Base-by-base conservation (phyloP, 2,888 invertebrate species). In the Drosophila crucigera region DNA sequence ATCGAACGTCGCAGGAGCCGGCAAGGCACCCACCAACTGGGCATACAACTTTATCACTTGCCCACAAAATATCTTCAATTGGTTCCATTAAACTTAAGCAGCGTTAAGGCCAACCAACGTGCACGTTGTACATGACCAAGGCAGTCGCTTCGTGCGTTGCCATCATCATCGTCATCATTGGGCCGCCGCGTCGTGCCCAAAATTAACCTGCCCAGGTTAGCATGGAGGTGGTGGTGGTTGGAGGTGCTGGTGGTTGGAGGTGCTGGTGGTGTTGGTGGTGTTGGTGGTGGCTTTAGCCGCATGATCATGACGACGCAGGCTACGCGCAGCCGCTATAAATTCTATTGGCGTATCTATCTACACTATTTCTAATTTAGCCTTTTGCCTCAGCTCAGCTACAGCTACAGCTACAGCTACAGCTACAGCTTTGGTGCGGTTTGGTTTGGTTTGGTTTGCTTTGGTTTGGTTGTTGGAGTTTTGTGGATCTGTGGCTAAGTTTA, bases 21-120 rank as follows among this genome's bases (percentile, higher is more conserved):
- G 62, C 59, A 68, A 50, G 69, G 82, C 76, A 80, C 73, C 82
- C 71, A 82, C 77, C 83, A 76, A 78, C 89, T 83, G 85, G 77
- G 80, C 83, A 77, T 90, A 90, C 91, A 91, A 91, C 91, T 91
- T 91, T 91, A 91, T 91, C 91, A 91, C 88, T 84, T 84, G 89
- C 71, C 84, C 89, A 85, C 82, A 90, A 91, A 91, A 91, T 90
- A 91, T 88, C 89, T 90, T 79, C 91, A 91, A 91, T 90, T 91
- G 91, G 91, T 90, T 84, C 89, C 89, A 91, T 91, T 91, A 91
- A 91, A 91, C 89, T 83, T 85, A 84, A 87, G 86, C 82, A 74
- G 83, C 79, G 56, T 56, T 56, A 39, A 56, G 56, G 56, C 56
- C 56, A 56, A 39, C 53, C 33, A 54, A 22, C 33, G 71, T 80